A percentile compares a stretch with the other conserved stretches of the same genome.
Conservation (phyloP, 53 echinoderm and acorn worm species). For the Glandiceps talaboti region DNA sequence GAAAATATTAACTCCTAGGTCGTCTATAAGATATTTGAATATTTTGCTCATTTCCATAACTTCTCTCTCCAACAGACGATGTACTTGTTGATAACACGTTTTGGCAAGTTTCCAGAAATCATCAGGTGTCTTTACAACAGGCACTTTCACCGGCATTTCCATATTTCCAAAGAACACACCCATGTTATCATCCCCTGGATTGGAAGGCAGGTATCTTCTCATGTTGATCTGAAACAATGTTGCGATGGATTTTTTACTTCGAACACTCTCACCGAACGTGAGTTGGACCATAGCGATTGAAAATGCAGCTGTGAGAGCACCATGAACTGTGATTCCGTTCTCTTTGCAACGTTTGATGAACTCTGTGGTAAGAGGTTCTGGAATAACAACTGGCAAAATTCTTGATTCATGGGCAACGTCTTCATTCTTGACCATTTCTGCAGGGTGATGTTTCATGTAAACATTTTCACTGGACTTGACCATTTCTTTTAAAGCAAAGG, state of each 20-base stretch:
- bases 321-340: neutral
- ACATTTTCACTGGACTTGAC: neutral
- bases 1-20: too few species aligned
- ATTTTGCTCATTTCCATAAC: too few species aligned
- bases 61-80: too few species aligned
- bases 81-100: too few species aligned
- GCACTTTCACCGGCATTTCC: too few species aligned
- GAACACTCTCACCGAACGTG: neutral
- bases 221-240: neutral
- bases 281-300: neutral
- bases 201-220: neutral
- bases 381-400: neutral
- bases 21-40: too few species aligned
- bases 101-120: too few species aligned
- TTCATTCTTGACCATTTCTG: neutral
- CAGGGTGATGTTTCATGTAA: neutral
- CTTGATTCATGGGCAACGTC: neutral
- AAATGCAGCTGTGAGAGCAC: neutral
- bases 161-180: too few species aligned
- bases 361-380: neutral
- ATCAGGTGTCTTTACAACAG: too few species aligned
- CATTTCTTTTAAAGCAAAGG: neutral
- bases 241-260: neutral
- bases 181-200: too few species aligned
- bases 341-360: neutral